These are phyloP conservation scores for Palythoa heliodiscus DNA, from an alignment of 92 coral and sea anemone genomes.

Conservation along the genomic window DNA sequence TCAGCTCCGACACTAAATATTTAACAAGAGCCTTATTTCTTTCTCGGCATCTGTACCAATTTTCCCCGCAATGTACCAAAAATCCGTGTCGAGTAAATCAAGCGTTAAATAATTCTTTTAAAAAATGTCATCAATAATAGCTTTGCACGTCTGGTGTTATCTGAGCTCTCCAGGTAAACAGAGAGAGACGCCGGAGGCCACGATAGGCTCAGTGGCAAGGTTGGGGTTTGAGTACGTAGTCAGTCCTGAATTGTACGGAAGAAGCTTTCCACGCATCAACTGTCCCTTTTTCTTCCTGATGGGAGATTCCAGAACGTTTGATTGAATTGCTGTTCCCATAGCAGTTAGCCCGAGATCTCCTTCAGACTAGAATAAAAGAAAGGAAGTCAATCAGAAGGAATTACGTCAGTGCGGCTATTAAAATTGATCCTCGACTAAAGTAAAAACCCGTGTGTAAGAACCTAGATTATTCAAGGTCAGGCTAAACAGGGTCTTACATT, in stretches of 20 bases:
- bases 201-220: slow-evolving; percentile 61
- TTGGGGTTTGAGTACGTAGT: slow-evolving; percentile 69
- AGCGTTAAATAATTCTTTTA: not conserved
- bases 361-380: slow-evolving; percentile 53
- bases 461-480: too few relatives aligned
- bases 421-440: not conserved
- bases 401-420: not conserved
- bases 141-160: not conserved
- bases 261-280: slow-evolving; percentile 70
- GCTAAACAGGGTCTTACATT: too few relatives aligned
- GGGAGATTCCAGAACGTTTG: slow-evolving; percentile 52
- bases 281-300: slow-evolving; percentile 63
- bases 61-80: too few relatives aligned
- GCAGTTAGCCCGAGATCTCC: slow-evolving; percentile 74
- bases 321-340: slow-evolving; percentile 71
- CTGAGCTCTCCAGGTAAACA: slow-evolving; percentile 53
- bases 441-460: too few relatives aligned
- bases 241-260: slow-evolving; percentile 51
- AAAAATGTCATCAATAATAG: not conserved
- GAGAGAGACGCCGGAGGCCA: slow-evolving; percentile 82
- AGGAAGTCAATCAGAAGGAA: not conserved
- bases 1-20: too few relatives aligned
- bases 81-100: not conserved
- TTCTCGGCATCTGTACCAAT: too few relatives aligned
- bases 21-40: too few relatives aligned